A percentile compares a stretch with the other conserved stretches of the same genome.
These are phyloP conservation scores for Semotilus atromaculatus DNA, from an alignment of 2,797 vertebrate species.

Conservation along the genomic window DNA sequence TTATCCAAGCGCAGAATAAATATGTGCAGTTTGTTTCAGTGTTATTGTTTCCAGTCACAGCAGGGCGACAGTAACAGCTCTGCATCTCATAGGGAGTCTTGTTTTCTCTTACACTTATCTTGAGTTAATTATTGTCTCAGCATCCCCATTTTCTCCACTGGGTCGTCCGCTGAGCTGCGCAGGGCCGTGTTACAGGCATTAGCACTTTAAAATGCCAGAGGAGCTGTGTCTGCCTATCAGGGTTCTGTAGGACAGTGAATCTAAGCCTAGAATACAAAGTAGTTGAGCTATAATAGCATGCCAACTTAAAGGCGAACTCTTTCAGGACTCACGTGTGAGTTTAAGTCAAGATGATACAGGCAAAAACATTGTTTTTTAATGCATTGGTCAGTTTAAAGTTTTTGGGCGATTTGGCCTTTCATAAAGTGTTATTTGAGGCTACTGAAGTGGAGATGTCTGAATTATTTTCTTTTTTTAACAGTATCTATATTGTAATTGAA, in stretches of 20 bases:
- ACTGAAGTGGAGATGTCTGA: too few relatives aligned
- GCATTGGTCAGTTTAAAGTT: not conserved
- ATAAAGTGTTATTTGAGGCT: not conserved
- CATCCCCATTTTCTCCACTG: constrained; percentile 11
- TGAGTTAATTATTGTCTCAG: constrained; percentile 44
- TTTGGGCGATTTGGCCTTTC: not conserved
- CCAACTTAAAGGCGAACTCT: not conserved
- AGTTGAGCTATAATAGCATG: not conserved
- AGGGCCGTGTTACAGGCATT: constrained; percentile 14
- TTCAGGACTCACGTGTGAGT: not conserved
- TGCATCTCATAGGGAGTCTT: constrained; percentile 12
- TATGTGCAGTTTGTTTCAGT: not conserved
- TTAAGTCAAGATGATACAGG: not conserved
- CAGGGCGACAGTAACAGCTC: not conserved
- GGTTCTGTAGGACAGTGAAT: constrained; percentile 25
- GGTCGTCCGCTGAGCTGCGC: not conserved
- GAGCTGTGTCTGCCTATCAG: constrained; percentile 23
- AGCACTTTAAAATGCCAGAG: constrained; percentile 44
- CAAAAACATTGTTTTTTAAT: not conserved
- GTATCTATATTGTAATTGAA: too few relatives aligned
- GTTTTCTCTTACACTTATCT: constrained; percentile 21
- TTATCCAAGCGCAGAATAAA: not conserved
- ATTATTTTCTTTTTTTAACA: too few relatives aligned
- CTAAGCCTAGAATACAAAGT: constrained; percentile 13
- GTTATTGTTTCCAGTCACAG: constrained; percentile 4